Base-by-base conservation (phyloP, 2,888 invertebrate species). In the Heliconius charithonia region DNA sequence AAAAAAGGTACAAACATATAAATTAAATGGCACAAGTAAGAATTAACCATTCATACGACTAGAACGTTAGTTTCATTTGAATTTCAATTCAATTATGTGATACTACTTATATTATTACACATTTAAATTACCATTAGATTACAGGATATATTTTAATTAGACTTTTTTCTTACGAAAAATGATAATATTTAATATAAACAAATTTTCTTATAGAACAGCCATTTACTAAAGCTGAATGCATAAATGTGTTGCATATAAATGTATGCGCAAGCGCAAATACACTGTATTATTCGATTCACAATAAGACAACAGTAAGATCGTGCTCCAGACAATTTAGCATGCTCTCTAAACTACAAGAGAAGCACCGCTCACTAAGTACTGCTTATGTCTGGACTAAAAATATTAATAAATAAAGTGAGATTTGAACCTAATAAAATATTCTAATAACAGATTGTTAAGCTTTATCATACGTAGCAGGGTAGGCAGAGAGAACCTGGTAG, bases 301-400 rank as follows among this genome's bases (percentile, higher is more conserved):
- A 29, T 7, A 16, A 63, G 2, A 63, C 63, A 63, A 63, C 27
- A 16, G 63, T 27, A 27, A 63, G 27, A 29, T 63, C 27, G 63
- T 63, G 63, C 27, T 27, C 63, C 27, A 63, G 19, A 63, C 63
- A 63, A 63, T 63, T 63, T 63, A 29, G 12, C 63, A 63, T 63
- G 63, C 63, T 63, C 27, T 27, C 63, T 63, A 63, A 29, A 27
- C 27, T 16, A 29, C 16, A 27, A 63, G 25, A 62, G 63, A 2
- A 29, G 27, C 63, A 63, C 25, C 27, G 27, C 19, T 63, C 27
- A 29, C 63, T 27, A 16, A 63, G 16, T 29, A 63, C 63, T 63
- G 2, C 7, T 16, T 63, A 63, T 27, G 27, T 16, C 16, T 27
- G 13, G 62, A 25, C 25, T 62, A 62, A 13, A 16, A 27, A 25